Conservation (phyloP, 2,888 invertebrate species). For the Watsonalla binaria region DNA sequence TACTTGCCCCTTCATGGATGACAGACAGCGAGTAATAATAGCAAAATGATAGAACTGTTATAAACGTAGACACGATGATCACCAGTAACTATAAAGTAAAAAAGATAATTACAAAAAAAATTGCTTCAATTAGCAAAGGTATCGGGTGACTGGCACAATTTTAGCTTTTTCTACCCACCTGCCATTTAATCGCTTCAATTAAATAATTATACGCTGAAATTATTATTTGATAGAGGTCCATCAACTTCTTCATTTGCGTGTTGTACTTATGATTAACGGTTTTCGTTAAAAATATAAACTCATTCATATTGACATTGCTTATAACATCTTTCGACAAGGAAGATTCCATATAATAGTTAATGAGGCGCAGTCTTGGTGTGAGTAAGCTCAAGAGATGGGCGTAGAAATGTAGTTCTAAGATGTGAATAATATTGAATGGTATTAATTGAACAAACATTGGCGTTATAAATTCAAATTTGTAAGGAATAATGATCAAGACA, state of each 20-base stretch:
- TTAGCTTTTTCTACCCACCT: constrained; percentile 30
- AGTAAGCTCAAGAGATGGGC: constrained; percentile 48
- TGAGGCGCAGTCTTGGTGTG: constrained; percentile 38
- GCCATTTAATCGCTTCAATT: constrained; percentile 55
- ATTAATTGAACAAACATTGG: constrained; percentile 11
- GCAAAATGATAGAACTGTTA: constrained; percentile 31
- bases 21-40: constrained; percentile 34
- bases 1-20: constrained; percentile 40
- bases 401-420: constrained; percentile 41
- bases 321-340: constrained; percentile 27
- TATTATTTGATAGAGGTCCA: constrained; percentile 47
- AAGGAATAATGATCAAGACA: constrained; percentile 15
- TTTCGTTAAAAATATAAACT: constrained; percentile 24
- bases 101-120: neutral
- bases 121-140: neutral
- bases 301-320: constrained; percentile 21
- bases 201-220: constrained; percentile 45
- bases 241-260: constrained; percentile 40
- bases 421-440: constrained; percentile 25
- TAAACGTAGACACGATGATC: constrained; percentile 39
- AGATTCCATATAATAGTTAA: constrained; percentile 43
- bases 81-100: constrained; percentile 43
- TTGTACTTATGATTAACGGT: constrained; percentile 22
- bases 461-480: constrained; percentile 6
- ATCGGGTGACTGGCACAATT: too few relatives aligned